Percentiles rank a stretch among this genome's conserved stretches.
These are phyloP conservation scores for Triplophysa bombifrons DNA, from an alignment of 2,797 vertebrate genomes.

Conservation along the genomic window DNA sequence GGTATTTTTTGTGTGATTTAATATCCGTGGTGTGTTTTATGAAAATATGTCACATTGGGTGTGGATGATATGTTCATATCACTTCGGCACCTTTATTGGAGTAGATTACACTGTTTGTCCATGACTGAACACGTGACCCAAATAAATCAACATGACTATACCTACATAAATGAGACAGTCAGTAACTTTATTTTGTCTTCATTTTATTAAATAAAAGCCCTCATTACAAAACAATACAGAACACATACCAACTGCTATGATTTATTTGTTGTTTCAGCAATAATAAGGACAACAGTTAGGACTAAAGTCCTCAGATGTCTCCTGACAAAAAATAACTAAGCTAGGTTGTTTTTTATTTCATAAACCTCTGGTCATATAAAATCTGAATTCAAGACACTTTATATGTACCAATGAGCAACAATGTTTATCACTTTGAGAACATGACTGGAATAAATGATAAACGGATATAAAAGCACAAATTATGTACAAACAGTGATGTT, in stretches of 20 bases:
- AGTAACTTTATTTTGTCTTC: neutral
- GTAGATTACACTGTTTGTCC: neutral
- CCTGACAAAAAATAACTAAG: neutral
- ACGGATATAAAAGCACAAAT: constrained; percentile 25
- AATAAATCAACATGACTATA: neutral
- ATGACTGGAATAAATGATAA: neutral
- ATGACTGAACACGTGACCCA: neutral
- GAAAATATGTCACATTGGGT: neutral
- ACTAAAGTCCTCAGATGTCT: constrained; percentile 1
- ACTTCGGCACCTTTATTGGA: neutral
- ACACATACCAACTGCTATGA: neutral
- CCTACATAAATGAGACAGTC: neutral
- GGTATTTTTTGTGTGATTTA: too few relatives aligned
- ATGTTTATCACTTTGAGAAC: neutral
- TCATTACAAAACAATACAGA: neutral
- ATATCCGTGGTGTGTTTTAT: neutral
- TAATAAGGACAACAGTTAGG: neutral
- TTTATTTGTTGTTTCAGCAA: neutral
- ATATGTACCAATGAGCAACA: neutral
- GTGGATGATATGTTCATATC: neutral
- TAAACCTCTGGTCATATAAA: neutral
- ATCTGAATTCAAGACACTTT: neutral
- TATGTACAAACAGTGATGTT: neutral
- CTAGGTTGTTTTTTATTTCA: neutral
- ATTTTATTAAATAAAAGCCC: neutral